A percentile compares a stretch with the other conserved stretches of the same genome.
Evolutionary conservation across 2,888 invertebrate genomes (phyloP).

Genomic region (Drosophila recens): DNA sequence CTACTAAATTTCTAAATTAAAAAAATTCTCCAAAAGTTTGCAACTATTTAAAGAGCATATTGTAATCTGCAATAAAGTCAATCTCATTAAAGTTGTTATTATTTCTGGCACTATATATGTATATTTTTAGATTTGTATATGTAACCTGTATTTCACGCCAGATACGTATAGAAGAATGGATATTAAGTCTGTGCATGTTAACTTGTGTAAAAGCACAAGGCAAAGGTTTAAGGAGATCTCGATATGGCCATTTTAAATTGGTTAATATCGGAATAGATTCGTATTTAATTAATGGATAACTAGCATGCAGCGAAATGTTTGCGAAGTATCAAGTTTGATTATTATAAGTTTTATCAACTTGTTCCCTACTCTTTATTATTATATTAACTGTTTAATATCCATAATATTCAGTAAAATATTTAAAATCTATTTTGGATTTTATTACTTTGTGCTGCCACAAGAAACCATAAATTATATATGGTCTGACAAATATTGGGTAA

Average conservation of each 20-base stretch:
- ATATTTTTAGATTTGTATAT: slow-evolving; percentile 15
- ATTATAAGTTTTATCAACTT: slow-evolving; percentile 20
- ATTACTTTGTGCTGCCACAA: not conserved
- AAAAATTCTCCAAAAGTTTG: slow-evolving; percentile 3
- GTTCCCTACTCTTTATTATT: slow-evolving; percentile 15
- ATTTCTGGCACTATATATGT: slow-evolving; percentile 65
- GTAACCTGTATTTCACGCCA: slow-evolving; percentile 37
- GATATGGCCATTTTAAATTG: slow-evolving; percentile 21
- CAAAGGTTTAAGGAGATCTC: slow-evolving; percentile 37
- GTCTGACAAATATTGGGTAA: not conserved
- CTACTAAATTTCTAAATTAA: not conserved
- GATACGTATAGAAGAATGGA: slow-evolving; percentile 13
- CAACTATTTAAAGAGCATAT: slow-evolving; percentile 19
- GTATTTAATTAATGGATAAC: slow-evolving; percentile 6
- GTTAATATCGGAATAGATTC: slow-evolving; percentile 14
- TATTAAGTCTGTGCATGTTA: slow-evolving; percentile 33
- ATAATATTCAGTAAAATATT: not conserved
- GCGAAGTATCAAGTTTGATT: slow-evolving; percentile 25
- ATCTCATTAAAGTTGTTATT: slow-evolving; percentile 20
- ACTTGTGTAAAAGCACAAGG: slow-evolving; percentile 38
- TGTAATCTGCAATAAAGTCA: slow-evolving; percentile 21
- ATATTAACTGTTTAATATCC: not conserved
- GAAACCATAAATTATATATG: slow-evolving; percentile 10
- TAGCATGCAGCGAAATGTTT: slow-evolving; percentile 37
- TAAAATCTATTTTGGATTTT: not conserved